These are phyloP conservation scores for Hirtodrosophila histrioides DNA, from an alignment of 2,888 invertebrate genomes.

Conservation along the genomic window DNA sequence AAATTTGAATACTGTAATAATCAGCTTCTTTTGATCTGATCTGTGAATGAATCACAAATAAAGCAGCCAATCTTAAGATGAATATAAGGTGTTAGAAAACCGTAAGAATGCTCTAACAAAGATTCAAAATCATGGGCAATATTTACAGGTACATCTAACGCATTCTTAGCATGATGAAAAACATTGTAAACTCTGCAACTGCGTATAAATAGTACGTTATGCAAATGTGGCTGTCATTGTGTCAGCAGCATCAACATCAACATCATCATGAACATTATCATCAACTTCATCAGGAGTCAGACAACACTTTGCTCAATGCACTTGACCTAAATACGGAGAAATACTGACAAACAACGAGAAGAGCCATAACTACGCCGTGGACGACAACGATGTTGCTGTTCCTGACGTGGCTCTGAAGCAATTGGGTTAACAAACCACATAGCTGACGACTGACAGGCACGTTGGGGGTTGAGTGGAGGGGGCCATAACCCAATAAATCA, in stretches of 20 bases:
- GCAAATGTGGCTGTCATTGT: slow-evolving; percentile 40
- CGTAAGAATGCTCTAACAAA: no score
- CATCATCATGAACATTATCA: slow-evolving; percentile 6
- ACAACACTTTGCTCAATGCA: slow-evolving; percentile 55
- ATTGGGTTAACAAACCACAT: slow-evolving; percentile 77
- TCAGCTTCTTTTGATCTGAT: no score
- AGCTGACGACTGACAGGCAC: slow-evolving; percentile 22
- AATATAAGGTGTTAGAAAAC: no score
- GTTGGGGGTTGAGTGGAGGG: neutral
- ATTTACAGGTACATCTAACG: no score
- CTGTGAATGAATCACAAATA: no score
- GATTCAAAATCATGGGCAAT: no score
- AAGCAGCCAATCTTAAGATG: no score
- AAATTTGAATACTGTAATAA: no score
- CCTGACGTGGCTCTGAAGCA: slow-evolving; percentile 33
- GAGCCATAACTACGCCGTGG: slow-evolving; percentile 25
- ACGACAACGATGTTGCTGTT: slow-evolving; percentile 25
- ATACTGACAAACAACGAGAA: slow-evolving; percentile 29
- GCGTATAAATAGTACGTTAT: slow-evolving; percentile 27
- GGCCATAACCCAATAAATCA: slow-evolving; percentile 52
- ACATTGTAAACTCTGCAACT: no score
- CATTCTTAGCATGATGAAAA: no score
- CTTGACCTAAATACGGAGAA: slow-evolving; percentile 71
- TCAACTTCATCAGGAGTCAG: slow-evolving; percentile 18
- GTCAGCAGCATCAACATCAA: slow-evolving; percentile 3